phyloP scores from a whole-genome alignment of 2,113 vertebrate genomes.

The Pachypanchax playfairii region DNA sequence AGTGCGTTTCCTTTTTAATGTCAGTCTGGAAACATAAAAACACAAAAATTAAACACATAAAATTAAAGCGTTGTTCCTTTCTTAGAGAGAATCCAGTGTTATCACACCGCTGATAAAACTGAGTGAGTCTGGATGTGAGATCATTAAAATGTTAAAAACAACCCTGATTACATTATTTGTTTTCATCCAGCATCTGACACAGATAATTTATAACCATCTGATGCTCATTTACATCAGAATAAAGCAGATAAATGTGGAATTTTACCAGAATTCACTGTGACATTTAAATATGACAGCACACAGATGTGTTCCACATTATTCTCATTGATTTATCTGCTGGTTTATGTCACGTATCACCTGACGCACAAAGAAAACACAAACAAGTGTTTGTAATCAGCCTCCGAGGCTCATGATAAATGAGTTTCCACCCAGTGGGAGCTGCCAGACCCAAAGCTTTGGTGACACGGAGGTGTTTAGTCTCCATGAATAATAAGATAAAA shows the following conservation, averaged over 20 bases:
- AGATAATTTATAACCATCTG: constrained; percentile 44
- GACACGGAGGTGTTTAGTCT: not conserved
- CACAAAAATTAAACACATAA: not conserved
- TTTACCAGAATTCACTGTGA: not conserved
- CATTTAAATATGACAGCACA: constrained; percentile 21
- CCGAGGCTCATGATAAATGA: not conserved
- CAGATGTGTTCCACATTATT: constrained; percentile 42
- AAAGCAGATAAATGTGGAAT: constrained; percentile 40
- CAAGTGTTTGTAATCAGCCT: constrained; percentile 2
- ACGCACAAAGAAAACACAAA: constrained; percentile 8
- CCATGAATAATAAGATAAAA: not conserved
- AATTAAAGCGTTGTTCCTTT: not conserved
- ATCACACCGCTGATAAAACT: constrained; percentile 15
- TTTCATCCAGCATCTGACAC: constrained; percentile 21
- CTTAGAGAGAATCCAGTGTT: not conserved
- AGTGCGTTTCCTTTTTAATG: not conserved
- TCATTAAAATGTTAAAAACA: constrained; percentile 46
- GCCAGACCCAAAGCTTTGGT: not conserved
- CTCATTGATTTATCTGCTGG: constrained; percentile 25
- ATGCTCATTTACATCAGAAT: constrained; percentile 49
- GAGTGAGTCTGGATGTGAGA: constrained; percentile 11
- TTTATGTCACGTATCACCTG: constrained; percentile 5
- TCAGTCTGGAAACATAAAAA: not conserved
- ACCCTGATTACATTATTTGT: constrained; percentile 36
- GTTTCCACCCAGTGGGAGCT: not conserved